Conservation (phyloP, 2,113 vertebrate species). For the Rhipidura dahli region DNA sequence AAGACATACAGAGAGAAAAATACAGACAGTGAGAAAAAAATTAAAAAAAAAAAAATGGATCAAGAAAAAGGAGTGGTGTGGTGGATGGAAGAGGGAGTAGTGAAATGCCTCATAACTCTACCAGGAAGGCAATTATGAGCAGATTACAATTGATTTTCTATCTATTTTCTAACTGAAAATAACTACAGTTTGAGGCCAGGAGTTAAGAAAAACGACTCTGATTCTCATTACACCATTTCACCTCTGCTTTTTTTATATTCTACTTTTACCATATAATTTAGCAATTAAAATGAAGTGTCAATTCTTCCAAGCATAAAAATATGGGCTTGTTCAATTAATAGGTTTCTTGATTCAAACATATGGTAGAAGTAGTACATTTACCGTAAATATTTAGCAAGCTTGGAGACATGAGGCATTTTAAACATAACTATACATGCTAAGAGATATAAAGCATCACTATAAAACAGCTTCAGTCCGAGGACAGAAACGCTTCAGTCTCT, state of each 20-base stretch:
- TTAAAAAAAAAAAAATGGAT: background rate
- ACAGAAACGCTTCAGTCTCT: background rate
- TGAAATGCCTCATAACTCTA: background rate
- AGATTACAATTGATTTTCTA: constrained; percentile 36
- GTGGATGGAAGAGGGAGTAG: background rate
- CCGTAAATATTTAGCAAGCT: constrained; percentile 6
- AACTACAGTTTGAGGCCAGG: background rate
- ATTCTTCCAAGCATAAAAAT: constrained; percentile 10
- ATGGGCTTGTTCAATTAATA: background rate
- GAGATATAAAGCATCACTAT: background rate
- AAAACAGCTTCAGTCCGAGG: background rate
- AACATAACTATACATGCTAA: background rate
- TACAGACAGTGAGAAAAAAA: background rate
- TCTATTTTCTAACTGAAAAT: constrained; percentile 8
- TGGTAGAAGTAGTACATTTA: background rate
- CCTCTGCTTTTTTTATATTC: background rate
- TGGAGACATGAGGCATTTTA: background rate
- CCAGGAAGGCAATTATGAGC: background rate
- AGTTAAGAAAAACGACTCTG: background rate
- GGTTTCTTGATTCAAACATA: constrained; percentile 9
- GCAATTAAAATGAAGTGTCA: background rate
- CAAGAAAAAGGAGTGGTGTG: background rate
- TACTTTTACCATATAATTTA: background rate
- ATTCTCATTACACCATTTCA: background rate
- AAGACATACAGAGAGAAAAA: background rate